Percentiles rank a stretch among this genome's conserved stretches.
Conservation (phyloP, 1,140 invertebrate species). For the Vollenhovia emeryi region DNA sequence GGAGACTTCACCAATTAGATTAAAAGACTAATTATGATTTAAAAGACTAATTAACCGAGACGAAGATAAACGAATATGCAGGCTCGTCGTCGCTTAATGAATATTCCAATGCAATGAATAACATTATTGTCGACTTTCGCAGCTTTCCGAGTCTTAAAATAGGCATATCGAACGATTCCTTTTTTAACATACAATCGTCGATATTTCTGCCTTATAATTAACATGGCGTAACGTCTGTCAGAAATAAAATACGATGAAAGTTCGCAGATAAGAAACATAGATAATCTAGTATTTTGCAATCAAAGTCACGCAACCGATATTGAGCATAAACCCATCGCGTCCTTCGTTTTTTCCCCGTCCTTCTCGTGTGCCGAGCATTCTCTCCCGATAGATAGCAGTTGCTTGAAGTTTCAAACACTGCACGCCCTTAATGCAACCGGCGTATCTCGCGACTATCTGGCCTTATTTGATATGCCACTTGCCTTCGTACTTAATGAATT, state of each 20-base stretch:
- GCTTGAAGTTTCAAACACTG: slow-evolving; percentile 6
- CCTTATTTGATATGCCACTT: slow-evolving; percentile 11
- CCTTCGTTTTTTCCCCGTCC: not conserved
- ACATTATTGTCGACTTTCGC: not conserved
- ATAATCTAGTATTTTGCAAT: slow-evolving; percentile 3
- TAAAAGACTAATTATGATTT: not conserved
- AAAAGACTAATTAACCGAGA: not conserved
- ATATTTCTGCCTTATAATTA: slow-evolving; percentile 25
- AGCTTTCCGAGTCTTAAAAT: not conserved
- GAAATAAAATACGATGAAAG: not conserved
- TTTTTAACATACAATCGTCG: not conserved
- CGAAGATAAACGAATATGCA: not conserved
- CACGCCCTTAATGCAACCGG: not conserved
- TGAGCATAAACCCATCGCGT: not conserved
- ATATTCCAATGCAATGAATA: not conserved
- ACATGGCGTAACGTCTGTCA: not conserved
- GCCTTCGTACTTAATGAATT: not conserved
- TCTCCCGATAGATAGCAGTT: not conserved
- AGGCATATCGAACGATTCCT: not conserved
- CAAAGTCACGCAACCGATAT: slow-evolving; percentile 29
- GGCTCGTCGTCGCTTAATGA: not conserved
- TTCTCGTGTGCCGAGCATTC: not conserved
- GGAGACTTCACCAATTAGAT: not conserved
- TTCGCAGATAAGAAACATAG: not conserved
- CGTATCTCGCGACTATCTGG: not conserved